phyloP scores from a whole-genome alignment of 1,140 invertebrate species.

The Triops cancriformis region DNA sequence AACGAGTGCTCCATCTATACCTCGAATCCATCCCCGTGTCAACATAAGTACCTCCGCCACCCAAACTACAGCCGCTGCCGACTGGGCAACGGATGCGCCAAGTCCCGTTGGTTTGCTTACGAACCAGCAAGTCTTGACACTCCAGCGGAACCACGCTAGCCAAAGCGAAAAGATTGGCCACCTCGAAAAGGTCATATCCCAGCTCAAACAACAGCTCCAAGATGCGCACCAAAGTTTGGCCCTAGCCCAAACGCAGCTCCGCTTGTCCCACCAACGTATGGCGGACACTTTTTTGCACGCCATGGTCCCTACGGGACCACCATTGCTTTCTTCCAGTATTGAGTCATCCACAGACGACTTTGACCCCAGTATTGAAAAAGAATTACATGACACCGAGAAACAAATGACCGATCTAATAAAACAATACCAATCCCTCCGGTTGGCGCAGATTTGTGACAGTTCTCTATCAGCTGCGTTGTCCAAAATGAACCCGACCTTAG shows the following conservation, averaged over 20 bases:
- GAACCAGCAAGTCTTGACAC: constrained; percentile 3
- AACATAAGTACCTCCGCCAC: not conserved
- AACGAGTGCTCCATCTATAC: not conserved
- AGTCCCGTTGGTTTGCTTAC: not conserved
- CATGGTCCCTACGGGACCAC: not conserved
- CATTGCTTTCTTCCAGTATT: not conserved
- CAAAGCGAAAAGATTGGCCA: not conserved
- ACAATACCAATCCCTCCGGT: not conserved
- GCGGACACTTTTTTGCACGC: not conserved
- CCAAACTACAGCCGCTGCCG: not conserved
- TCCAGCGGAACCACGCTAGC: not conserved
- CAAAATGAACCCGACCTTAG: not conserved
- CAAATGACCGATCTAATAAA: not conserved
- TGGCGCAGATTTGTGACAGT: not conserved
- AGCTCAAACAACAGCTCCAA: not conserved
- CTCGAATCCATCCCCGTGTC: not conserved
- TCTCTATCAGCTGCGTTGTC: not conserved
- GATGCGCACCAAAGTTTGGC: not conserved
- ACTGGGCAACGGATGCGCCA: not conserved
- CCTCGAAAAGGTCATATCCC: not conserved
- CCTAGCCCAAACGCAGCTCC: not conserved
- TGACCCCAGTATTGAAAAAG: not conserved
- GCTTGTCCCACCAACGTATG: not conserved
- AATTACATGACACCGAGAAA: not conserved
- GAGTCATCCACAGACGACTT: not conserved